Evolutionary conservation across 2,113 vertebrate species (phyloP), one percentile per base, ranked within the genome.

Genomic region (Forbesichthys agassizii): DNA sequence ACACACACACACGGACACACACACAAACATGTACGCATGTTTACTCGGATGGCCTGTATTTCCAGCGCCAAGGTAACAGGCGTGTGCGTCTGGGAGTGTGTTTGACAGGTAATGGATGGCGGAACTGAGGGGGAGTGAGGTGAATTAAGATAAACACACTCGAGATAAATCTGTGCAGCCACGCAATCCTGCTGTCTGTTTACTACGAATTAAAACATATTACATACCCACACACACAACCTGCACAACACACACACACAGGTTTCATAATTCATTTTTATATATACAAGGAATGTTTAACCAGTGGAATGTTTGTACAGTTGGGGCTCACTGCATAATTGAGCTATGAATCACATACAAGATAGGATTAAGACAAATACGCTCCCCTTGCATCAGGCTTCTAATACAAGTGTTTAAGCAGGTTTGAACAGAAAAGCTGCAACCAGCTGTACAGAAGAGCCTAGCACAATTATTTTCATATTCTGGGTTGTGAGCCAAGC

Each of bases 81-180:
- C 48, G 33, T 4, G 12, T 12, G 58, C 8, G 33, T 60, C 33
- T 60, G 58, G 11, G 33, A 14, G 33, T 14, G 10, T 20, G 6
- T 9, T 3, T 16, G 7, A 89, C 87, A 78, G 77, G 74, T 86
- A 86, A 89, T 89, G 78, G 84, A 89, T 86, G 83, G 73, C 49
- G 12, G 48, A 79, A 68, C 78, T 77, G 63, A 87, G 87, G 86
- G 85, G 86, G 75, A 88, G 84, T 83, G 83, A 87, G 75, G 81
- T 78, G 86, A 88, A 91, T 91, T 84, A 88, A 91, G 89, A 91
- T 91, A 88, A 91, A 91, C 84, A 87, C 75, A 73, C 82, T 73
- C 78, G 27, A 82, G 86, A 88, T 88, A 84, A 86, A 84, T 80
- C 81, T 48, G 88, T 83, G 71, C 76, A 64, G 78, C 81, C 76